Base-by-base conservation (phyloP, 1,140 invertebrate species). In the Tetraneura akinire region DNA sequence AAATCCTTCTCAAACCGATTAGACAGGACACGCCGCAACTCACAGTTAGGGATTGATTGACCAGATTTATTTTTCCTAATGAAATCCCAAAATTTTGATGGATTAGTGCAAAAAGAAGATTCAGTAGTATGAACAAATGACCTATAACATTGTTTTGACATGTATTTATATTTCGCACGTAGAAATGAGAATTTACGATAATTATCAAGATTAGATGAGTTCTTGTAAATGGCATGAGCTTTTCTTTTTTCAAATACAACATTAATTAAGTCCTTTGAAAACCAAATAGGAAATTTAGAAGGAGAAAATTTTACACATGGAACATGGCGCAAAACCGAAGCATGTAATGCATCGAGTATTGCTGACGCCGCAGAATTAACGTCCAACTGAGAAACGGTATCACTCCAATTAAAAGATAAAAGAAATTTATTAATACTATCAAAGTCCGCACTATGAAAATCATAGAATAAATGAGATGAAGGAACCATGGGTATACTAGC, bases 391-490 rank as follows among this genome's bases (percentile, higher is more conserved):
- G 45, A 70, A 23, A 70, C 23, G 14, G 66, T 45, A 14, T 49
- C 66, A 16, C 23, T 14, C 21, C 66, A 70, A 49, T 49, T 70
- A 10, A 70, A 70, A 16, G 45, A 23, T 23, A 70, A 49, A 49
- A n/a, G n/a, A 49, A 70, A 26, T 47, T 0, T 23, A 49, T 70
- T 49, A 26, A 70, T 70, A 49, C 21, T 9, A 70, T 10, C 3
- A 49, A 49, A 70, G 49, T 49, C 16, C 0, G 21, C 66, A 21
- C 49, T 47, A 14, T 21, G 45, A 21, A 47, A 70, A 21, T 70
- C 26, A 16, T 47, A 49, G 66, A 49, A 70, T n/a, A 1, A 70
- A 70, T 70, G 66, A 49, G 66, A 49, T 49, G 66, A 49, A 49
- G 23, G 0, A 49, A 49, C 49, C 26, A 14, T 18, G 14, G 45